Evolutionary conservation across 2,113 vertebrate genomes (phyloP), one percentile per base, ranked within the genome.

Genomic region (Cygnus buccinator): DNA sequence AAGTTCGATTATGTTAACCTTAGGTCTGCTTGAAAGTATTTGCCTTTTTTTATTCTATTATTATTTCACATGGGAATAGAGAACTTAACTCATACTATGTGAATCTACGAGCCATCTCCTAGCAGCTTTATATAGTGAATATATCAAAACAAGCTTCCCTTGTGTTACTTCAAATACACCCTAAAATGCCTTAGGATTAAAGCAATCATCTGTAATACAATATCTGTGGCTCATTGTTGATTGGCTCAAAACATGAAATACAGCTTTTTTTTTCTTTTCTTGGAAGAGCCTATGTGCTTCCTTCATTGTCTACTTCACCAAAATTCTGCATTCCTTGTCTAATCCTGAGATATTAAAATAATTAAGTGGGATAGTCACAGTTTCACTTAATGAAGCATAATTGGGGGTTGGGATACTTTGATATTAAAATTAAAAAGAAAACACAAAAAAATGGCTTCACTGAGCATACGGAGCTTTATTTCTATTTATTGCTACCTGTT

Each of bases 161-260:
- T 97, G 85, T 97, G 87, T 89, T 96, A 81, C 81, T 98, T 97
- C 90, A 97, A 86, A 94, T 97, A 86, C 93, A 94, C 90, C 91
- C 74, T 97, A 97, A 97, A 97, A 95, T 97, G 91, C 93, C 91
- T 89, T 97, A 95, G 95, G 91, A 97, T 97, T 97, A 97, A 90
- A 97, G 92, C 95, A 98, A 97, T 98, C 98, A 97, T 94, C 79
- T 96, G 76, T 97, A 98, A 97, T 97, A 94, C 80, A 97, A 94
- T 95, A 97, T 96, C 97, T 79, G 94, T 73, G 95, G 54, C 93
- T 96, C 81, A 48, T 78, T 26, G 58, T 94, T 97, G 89, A 97
- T 97, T 95, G 95, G 91, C 86, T 97, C 70, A 93, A 93, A 97
- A 97, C 96, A 95, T 96, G 96, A 97, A 97, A 97, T 96, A 25